phyloP scores from a whole-genome alignment of 2,113 vertebrate genomes.

The Hyperopisus bebe region DNA sequence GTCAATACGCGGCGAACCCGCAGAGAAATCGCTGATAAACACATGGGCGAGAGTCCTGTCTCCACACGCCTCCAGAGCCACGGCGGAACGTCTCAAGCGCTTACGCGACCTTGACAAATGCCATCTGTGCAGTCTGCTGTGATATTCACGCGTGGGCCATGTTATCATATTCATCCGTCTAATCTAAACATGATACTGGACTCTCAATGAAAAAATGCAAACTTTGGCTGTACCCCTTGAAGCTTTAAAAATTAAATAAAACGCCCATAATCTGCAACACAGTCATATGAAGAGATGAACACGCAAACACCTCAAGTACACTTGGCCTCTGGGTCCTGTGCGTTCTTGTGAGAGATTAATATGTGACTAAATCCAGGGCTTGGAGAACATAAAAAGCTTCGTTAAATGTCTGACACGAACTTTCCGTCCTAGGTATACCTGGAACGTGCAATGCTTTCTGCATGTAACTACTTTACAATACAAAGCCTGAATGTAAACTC shows the following conservation, averaged over 20 bases:
- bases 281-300: not conserved
- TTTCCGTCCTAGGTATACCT: not conserved
- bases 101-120: not conserved
- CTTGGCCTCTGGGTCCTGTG: not conserved
- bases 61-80: not conserved
- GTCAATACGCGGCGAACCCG: not conserved
- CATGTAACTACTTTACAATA: not conserved
- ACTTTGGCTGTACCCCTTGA: not conserved
- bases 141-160: not conserved
- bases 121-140: not conserved
- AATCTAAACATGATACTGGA: not conserved
- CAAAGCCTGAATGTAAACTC: not conserved
- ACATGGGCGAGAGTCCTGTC: not conserved
- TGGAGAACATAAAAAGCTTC: not conserved
- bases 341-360: not conserved
- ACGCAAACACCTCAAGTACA: not conserved
- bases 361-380: not conserved
- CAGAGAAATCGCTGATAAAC: not conserved
- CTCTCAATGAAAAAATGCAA: not conserved
- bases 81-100: not conserved
- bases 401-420: not conserved
- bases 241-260: not conserved
- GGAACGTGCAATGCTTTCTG: not conserved
- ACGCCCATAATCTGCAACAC: not conserved
- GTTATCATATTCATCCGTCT: not conserved